A percentile compares a stretch with the other conserved stretches of the same genome.
Evolutionary conservation across 2,113 vertebrate genomes (phyloP).

Genomic region (Eurypyga helias): DNA sequence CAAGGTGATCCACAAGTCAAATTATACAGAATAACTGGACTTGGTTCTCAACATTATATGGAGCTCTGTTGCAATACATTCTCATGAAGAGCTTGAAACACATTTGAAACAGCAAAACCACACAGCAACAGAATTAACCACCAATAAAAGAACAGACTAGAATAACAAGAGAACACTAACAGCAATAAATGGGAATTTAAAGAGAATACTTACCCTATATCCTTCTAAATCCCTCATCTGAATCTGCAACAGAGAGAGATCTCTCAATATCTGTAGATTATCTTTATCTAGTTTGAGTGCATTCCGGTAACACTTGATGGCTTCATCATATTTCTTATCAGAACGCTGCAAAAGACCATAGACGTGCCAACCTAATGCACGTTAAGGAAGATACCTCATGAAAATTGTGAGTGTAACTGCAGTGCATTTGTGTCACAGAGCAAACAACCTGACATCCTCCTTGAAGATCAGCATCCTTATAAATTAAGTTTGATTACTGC

Average conservation of each 20-base stretch:
- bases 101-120: not conserved
- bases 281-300: slow-evolving; percentile 84
- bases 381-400: slow-evolving; percentile 68
- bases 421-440: not conserved
- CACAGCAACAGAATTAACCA: not conserved
- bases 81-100: not conserved
- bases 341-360: slow-evolving; percentile 83
- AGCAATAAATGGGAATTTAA: not conserved
- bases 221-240: slow-evolving; percentile 85
- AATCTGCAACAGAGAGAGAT: slow-evolving; percentile 82
- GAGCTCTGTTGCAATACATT: not conserved
- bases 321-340: slow-evolving; percentile 84
- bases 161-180: not conserved
- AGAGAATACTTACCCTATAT: slow-evolving; percentile 77
- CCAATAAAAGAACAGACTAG: not conserved
- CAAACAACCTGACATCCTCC: not conserved
- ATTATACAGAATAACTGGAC: not conserved
- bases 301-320: slow-evolving; percentile 84
- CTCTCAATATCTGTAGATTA: slow-evolving; percentile 81
- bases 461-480: not conserved
- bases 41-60: not conserved
- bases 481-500: not conserved
- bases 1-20: not conserved
- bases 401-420: not conserved
- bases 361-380: slow-evolving; percentile 78